A percentile compares a stretch with the other conserved stretches of the same genome.
Evolutionary conservation across 2,797 vertebrate genomes (phyloP).

Genomic region (Microcaecilia unicolor): DNA sequence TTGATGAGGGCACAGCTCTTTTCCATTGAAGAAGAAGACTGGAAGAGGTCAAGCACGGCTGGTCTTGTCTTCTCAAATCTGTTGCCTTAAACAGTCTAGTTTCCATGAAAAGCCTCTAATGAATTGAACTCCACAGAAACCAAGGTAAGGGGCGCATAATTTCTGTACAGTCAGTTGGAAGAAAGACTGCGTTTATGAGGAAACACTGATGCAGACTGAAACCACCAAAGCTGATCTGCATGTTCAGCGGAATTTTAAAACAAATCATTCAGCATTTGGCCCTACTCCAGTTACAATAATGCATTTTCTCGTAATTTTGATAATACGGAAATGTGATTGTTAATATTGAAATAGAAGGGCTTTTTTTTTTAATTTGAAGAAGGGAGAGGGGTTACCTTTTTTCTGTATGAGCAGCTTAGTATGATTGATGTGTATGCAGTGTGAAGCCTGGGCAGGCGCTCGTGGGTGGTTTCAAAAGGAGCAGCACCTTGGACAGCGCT

Average conservation of each 20-base stretch:
- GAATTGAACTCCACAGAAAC: constrained; percentile 5
- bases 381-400: no score
- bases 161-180: no score
- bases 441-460: constrained; percentile 29
- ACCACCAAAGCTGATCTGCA: not conserved
- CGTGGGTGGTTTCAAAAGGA: constrained; percentile 49
- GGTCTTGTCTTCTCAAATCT: constrained; percentile 61
- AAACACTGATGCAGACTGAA: no score
- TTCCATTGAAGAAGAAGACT: constrained; percentile 78
- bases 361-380: no score
- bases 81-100: constrained; percentile 13
- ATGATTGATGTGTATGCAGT: constrained; percentile 20
- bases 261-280: no score
- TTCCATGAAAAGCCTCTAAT: constrained; percentile 2
- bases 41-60: constrained; percentile 64
- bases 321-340: no score
- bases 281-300: no score
- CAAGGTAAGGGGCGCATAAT: constrained; percentile 43
- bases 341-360: no score
- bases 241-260: not conserved
- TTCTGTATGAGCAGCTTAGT: not conserved
- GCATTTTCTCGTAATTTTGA: no score
- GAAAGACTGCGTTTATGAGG: not conserved
- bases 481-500: constrained; percentile 63
- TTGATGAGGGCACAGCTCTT: constrained; percentile 78